Percentiles rank a stretch among this genome's conserved stretches.
These are phyloP conservation scores for Philereme transversata DNA, from an alignment of 2,888 invertebrate species.

Conservation along the genomic window DNA sequence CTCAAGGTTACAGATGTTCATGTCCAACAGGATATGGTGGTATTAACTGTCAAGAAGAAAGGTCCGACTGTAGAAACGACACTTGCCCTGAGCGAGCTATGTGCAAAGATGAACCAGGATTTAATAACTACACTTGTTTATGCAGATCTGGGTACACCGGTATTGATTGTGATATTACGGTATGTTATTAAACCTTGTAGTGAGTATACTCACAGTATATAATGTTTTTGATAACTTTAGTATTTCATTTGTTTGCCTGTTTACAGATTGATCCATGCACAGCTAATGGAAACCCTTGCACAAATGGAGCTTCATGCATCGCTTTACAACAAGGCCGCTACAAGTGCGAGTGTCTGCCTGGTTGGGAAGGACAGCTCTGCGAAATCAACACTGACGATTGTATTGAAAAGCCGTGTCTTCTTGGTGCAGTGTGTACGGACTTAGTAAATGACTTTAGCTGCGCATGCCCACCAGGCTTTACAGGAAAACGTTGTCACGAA, in stretches of 20 bases:
- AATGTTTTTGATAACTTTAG: background rate
- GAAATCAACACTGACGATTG: constrained; percentile 97
- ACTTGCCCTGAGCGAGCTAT: constrained; percentile 98
- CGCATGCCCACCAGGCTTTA: constrained; percentile 96
- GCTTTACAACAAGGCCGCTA: constrained; percentile 96
- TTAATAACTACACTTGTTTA: constrained; percentile 95
- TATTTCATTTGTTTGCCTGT: constrained; percentile 17
- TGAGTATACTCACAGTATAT: background rate
- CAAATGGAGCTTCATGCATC: constrained; percentile 94
- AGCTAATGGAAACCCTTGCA: constrained; percentile 94
- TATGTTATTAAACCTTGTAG: constrained; percentile 59
- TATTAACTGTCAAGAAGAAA: constrained; percentile 97
- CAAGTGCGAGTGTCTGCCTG: constrained; percentile 97
- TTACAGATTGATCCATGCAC: constrained; percentile 94
- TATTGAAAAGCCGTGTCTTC: constrained; percentile 94
- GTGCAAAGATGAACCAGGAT: constrained; percentile 97
- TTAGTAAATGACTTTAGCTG: constrained; percentile 97
- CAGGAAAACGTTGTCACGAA: constrained; percentile 97
- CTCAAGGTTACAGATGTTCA: constrained; percentile 95
- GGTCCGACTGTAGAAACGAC: constrained; percentile 93
- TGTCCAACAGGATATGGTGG: constrained; percentile 95
- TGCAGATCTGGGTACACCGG: constrained; percentile 98
- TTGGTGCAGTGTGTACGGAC: constrained; percentile 97
- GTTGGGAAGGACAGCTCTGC: constrained; percentile 98
- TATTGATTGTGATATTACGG: constrained; percentile 94